Conservation (phyloP, 2,797 vertebrate genomes). For the Buceros bicornis region DNA sequence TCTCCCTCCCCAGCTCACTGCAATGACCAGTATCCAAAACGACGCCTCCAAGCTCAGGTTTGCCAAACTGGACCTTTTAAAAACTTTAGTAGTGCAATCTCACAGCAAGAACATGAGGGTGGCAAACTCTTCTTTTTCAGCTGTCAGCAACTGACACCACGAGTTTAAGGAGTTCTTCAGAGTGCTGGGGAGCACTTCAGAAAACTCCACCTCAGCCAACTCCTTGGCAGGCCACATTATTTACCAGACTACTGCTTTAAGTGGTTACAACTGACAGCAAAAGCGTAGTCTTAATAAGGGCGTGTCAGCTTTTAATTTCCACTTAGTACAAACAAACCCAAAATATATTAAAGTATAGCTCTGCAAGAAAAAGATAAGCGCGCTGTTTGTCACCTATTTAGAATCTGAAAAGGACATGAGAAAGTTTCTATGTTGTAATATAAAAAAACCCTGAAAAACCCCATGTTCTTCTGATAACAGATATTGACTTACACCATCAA, state of each 20-base stretch:
- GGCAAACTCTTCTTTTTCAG: background rate
- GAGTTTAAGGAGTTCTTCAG: background rate
- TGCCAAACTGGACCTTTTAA: background rate
- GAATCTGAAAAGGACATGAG: background rate
- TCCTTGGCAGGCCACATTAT: background rate
- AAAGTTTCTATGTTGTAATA: background rate
- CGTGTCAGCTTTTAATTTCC: background rate
- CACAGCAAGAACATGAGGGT: background rate
- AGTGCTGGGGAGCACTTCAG: background rate
- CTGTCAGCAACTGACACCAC: background rate
- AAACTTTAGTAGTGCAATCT: background rate
- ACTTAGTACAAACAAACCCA: background rate
- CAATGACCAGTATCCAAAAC: background rate
- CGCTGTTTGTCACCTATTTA: background rate
- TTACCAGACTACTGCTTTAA: background rate
- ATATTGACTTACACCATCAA: background rate
- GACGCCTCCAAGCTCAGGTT: background rate
- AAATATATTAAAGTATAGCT: background rate
- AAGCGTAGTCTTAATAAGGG: background rate
- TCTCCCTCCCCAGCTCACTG: background rate
- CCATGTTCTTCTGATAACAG: background rate
- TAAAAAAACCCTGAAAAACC: background rate
- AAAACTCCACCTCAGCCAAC: background rate
- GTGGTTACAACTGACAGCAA: background rate
- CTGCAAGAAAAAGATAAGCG: background rate